Evolutionary conservation across 2,888 invertebrate species (phyloP), one percentile per base, ranked within the genome.

Genomic region (Hypselothyrea guttata): DNA sequence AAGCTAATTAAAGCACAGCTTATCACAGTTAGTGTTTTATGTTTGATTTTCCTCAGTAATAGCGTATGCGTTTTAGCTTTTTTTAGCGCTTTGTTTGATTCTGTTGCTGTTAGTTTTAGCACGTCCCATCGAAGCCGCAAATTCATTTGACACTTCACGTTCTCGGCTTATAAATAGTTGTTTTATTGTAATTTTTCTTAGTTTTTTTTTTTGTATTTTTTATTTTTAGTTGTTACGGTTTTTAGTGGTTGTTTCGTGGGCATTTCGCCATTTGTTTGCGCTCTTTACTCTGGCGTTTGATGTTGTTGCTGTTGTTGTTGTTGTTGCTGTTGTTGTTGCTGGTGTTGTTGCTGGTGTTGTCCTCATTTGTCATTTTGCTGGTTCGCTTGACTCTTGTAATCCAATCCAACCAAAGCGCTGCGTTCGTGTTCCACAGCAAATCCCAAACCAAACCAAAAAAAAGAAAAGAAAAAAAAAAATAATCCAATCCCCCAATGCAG

Each of bases 341-440:
- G 40, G 33, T 62, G 44, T 13, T 58, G 46, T 27, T 66, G 47
- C 41, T 57, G 44, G 16, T 60, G 60, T 71, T 75, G 73, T 47
- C 61, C 75, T 72, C 72, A 78, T 77, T 78, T 77, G 77, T 81
- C 65, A 77, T 77, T 79, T 61, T 34, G 49, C 55, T 55, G 64
- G 55, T 71, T n/a, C 60, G 67, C 59, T 55, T 60, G 55, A 45
- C 66, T 61, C 58, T 63, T 62, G 77, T 72, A 78, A 78, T 77
- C 64, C 75, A 78, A 77, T 75, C 70, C 69, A 40, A 46, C 30
- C 34, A 47, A 49, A 33, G 62, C 44, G 57, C 49, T 58, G 65
- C 65, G 30, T 38, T 8, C 13, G 16, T 46, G 44, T 46, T 53
- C 48, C 52, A 49, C 44, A 35, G 40, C 53, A 46, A 56, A 48